Evolutionary conservation across 2,888 invertebrate species (phyloP).

Genomic region (Crematogaster levior): DNA sequence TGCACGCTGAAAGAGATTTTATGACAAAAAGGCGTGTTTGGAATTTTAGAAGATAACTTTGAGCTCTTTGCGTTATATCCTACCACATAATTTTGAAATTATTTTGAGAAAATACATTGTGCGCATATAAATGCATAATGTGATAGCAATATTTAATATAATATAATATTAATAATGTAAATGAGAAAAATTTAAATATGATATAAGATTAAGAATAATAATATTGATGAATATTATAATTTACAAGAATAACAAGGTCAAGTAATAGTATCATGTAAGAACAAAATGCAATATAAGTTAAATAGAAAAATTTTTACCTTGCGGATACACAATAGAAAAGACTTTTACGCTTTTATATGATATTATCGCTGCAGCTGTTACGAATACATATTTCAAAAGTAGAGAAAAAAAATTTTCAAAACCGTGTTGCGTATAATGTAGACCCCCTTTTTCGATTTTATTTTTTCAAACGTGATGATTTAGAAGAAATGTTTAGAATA

Average conservation of each 20-base stretch:
- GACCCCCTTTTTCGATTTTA: background rate
- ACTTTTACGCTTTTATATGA: constrained; percentile 1
- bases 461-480: constrained; percentile 4
- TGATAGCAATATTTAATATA: background rate
- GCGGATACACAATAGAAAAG: background rate
- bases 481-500: background rate
- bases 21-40: background rate
- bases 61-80: background rate
- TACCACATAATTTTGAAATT: background rate
- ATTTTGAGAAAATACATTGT: background rate
- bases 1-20: background rate
- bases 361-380: constrained; percentile 12
- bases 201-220: background rate
- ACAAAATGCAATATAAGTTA: background rate
- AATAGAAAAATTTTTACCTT: background rate
- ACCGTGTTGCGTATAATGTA: background rate
- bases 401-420: background rate
- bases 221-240: background rate
- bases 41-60: background rate
- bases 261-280: background rate
- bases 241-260: constrained; percentile 3
- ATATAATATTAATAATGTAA: background rate
- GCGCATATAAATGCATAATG: background rate
- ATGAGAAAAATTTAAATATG: background rate
- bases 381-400: background rate